Evolutionary conservation across 2,797 vertebrate genomes (phyloP).

Genomic region (Hipposideros larvatus): DNA sequence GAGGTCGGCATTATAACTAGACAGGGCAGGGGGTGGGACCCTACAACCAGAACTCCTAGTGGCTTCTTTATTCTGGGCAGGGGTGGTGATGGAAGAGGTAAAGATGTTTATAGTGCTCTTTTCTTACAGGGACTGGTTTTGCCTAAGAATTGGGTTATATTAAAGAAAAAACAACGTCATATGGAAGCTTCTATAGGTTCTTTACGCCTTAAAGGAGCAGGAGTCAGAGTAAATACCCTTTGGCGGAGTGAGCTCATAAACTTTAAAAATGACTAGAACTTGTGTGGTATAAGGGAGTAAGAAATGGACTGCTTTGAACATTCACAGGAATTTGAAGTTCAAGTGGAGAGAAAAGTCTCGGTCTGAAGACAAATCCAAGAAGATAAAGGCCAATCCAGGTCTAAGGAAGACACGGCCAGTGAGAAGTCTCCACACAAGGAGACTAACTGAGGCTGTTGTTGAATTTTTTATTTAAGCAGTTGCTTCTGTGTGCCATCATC

Average conservation of each 20-base stretch:
- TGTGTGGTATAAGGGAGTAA: neutral
- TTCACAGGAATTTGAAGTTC: neutral
- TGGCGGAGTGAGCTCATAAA: neutral
- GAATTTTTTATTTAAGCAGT: neutral
- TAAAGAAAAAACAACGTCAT: neutral
- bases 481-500: neutral
- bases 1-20: neutral
- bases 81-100: neutral
- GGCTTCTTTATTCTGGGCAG: neutral
- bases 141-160: neutral
- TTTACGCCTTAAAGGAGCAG: neutral
- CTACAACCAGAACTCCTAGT: neutral
- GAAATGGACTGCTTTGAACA: neutral
- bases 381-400: neutral
- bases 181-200: neutral
- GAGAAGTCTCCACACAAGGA: neutral
- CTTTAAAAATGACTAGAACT: neutral
- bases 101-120: neutral
- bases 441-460: neutral
- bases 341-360: neutral
- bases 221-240: neutral
- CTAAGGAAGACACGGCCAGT: neutral
- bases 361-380: neutral
- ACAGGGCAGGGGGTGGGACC: neutral
- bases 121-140: neutral